Conservation (phyloP, 2,888 invertebrate species). For the Tetranychus piercei region DNA sequence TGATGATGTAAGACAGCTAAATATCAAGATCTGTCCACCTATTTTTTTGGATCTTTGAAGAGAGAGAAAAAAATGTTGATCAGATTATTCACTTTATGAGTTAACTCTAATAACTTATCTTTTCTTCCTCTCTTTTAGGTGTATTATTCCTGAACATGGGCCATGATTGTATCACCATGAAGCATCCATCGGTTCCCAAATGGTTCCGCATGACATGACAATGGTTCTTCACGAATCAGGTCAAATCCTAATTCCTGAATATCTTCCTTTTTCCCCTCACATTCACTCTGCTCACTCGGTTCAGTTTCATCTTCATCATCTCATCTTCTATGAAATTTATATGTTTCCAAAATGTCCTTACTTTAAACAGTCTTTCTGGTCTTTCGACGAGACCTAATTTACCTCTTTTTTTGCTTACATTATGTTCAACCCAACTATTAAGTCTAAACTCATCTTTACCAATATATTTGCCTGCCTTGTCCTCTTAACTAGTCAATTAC, state of each 20-base stretch:
- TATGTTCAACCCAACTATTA: no score
- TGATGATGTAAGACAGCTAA: no score
- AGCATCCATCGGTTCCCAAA: not conserved
- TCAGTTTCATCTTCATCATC: not conserved
- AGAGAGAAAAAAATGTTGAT: not conserved
- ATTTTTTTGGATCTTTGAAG: not conserved
- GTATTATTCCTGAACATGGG: not conserved
- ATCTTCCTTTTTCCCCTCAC: no score
- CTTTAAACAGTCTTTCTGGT: no score
- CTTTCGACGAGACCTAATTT: not conserved
- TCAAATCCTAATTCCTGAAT: not conserved
- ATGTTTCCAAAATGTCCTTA: no score
- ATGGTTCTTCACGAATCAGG: not conserved
- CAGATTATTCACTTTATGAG: no score
- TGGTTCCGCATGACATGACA: constrained; percentile 1
- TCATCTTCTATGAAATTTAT: not conserved
- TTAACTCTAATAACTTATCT: not conserved
- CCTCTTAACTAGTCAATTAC: no score
- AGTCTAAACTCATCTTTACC: no score
- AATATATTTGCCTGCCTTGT: no score
- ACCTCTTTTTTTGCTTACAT: not conserved
- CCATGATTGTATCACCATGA: not conserved
- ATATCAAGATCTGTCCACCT: no score
- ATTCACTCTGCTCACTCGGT: no score
- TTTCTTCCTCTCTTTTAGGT: not conserved